Evolutionary conservation across 2,113 vertebrate species (phyloP), one percentile per base, ranked within the genome.

Genomic region (Lichenostomus cassidix): DNA sequence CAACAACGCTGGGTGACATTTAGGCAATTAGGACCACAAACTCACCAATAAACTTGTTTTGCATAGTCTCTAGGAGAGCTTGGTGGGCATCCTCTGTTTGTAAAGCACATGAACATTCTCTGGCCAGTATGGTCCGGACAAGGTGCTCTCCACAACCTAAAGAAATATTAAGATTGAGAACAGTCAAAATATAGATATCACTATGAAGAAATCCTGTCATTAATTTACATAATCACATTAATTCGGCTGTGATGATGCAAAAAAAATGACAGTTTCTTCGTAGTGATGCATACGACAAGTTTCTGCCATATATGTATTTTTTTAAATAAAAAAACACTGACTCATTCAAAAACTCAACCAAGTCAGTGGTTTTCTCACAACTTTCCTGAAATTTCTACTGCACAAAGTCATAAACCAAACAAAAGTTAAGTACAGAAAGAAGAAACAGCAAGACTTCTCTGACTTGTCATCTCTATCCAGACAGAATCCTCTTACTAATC

Each of bases 1-100:
- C 63, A 79, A 42, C 18, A 20, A 63, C 3, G 16, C 7, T 55
- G 70, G 4, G 39, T 23, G 65, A 25, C 33, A 67, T 60, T 60
- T 19, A 82, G 37, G 20, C 27, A 46, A 77, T 80, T 47, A 94
- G 81, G 63, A 42, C 7, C 53, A 44, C 8, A 58, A 85, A 98
- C 99, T 99, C 97, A 99, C 99, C 98, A 97, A 99, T 99, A 97
- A 99, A 99, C 96, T 99, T 99, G 96, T 99, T 99, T 99, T 99
- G 99, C 99, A 99, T 99, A 99, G 99, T 99, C 97, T 99, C 99
- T 97, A 99, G 97, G 94, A 99, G 97, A 64, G 99, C 99, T 95
- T 99, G 99, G 96, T 99, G 99, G 94, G 99, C 99, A 97, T 99
- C 99, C 96, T 99, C 99, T 31, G 98, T 98, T 97, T 99, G 99